Conservation (phyloP, 2,797 vertebrate species). For the Mus minutoides region DNA sequence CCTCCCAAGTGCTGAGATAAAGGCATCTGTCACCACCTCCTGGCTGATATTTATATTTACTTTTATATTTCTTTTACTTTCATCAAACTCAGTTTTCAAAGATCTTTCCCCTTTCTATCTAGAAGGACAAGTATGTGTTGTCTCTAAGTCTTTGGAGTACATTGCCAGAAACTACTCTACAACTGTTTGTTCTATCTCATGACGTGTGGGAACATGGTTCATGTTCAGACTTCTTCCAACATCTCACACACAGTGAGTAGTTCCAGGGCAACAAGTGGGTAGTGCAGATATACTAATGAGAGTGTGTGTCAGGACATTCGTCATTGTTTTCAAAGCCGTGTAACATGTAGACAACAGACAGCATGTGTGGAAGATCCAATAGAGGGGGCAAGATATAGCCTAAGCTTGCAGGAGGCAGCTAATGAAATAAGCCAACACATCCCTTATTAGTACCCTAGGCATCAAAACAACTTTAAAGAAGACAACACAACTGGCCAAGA, state of each 20-base stretch:
- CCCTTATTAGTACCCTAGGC: background rate
- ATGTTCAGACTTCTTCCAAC: background rate
- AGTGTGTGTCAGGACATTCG: no score
- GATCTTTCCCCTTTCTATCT: conserved; percentile 20
- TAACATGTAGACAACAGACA: background rate
- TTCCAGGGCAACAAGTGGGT: background rate
- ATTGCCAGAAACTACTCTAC: background rate
- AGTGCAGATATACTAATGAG: background rate
- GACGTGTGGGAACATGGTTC: background rate
- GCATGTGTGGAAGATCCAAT: no score
- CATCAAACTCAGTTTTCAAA: background rate
- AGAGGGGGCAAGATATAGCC: fast-evolving
- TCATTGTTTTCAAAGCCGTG: background rate
- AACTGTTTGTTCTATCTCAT: background rate
- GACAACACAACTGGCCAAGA: background rate
- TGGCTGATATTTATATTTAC: background rate
- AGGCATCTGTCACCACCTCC: fast-evolving
- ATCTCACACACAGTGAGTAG: background rate
- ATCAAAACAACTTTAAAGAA: background rate
- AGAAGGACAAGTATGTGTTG: background rate
- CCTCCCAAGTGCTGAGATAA: background rate
- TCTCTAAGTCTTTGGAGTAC: background rate
- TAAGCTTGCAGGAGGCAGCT: background rate
- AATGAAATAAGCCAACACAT: background rate
- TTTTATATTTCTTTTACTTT: background rate